Percentiles rank a stretch among this genome's conserved stretches.
These are phyloP conservation scores for Muntiacus muntjak DNA, from an alignment of 2,113 vertebrate genomes.

Conservation along the genomic window DNA sequence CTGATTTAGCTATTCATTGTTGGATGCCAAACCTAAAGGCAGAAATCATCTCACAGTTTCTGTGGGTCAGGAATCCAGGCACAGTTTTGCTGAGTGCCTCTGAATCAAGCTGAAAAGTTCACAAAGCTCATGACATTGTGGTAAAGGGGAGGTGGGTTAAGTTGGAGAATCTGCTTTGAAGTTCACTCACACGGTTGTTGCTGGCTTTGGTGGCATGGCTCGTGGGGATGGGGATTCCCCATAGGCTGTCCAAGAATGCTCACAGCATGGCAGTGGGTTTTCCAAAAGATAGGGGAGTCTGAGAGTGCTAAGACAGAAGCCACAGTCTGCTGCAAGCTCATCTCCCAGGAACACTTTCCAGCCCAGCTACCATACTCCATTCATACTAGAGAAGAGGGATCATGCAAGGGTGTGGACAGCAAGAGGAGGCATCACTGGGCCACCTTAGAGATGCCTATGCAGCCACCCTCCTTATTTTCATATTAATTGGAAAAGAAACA, in stretches of 20 bases:
- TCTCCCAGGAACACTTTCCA: neutral
- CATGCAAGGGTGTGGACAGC: neutral
- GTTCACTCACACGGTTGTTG: rapidly evolving
- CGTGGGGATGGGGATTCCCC: neutral
- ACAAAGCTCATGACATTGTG: neutral
- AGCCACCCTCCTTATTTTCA: neutral
- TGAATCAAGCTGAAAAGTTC: neutral
- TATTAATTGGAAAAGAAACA: too few relatives aligned
- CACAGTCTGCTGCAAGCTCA: neutral
- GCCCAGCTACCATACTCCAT: neutral
- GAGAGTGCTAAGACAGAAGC: neutral
- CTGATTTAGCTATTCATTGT: neutral
- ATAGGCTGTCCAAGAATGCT: neutral
- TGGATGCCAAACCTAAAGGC: neutral
- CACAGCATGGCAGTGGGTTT: rapidly evolving
- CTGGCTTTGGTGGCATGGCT: neutral
- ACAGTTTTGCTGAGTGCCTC: neutral
- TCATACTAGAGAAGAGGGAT: neutral
- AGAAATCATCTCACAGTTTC: neutral
- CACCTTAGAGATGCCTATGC: neutral
- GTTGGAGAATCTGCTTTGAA: neutral
- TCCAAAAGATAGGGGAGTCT: neutral
- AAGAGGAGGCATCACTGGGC: neutral
- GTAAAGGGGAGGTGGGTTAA: neutral
- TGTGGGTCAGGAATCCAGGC: neutral